phyloP scores from a whole-genome alignment of 2,113 vertebrate species.

The Megalops atlanticus region DNA sequence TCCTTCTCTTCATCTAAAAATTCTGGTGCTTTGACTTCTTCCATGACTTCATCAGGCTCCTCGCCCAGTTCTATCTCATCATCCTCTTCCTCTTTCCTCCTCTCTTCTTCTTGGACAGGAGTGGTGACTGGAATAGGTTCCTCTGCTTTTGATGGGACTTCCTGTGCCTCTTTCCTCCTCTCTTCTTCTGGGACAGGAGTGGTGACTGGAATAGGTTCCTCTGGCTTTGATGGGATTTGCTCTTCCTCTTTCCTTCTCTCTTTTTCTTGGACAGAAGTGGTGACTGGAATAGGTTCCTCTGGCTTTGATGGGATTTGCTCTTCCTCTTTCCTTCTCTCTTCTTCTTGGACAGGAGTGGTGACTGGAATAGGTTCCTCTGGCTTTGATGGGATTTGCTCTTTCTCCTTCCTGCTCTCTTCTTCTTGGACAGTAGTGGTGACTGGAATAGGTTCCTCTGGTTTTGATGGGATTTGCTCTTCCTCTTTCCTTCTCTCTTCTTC shows the following conservation, averaged over 20 bases:
- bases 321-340: constrained; percentile 15
- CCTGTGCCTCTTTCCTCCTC: background rate
- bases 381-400: background rate
- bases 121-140: no score
- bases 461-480: no score
- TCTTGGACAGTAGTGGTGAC: no score
- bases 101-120: constrained; percentile 19
- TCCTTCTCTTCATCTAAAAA: background rate
- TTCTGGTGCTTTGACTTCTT: constrained; percentile 34
- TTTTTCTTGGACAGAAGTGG: background rate
- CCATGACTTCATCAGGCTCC: constrained; percentile 65
- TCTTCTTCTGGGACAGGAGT: constrained; percentile 28
- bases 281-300: background rate
- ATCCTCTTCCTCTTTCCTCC: constrained; percentile 61
- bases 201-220: background rate
- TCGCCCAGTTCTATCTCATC: constrained; percentile 64
- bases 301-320: background rate
- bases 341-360: constrained; percentile 10
- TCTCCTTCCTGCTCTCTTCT: no score
- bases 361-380: background rate
- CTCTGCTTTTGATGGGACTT: constrained; percentile 20
- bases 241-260: background rate
- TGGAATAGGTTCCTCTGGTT: no score
- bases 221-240: background rate
- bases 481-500: no score